These are phyloP conservation scores for Zaprionus gabonicus DNA, from an alignment of 1,140 invertebrate genomes.

Conservation along the genomic window DNA sequence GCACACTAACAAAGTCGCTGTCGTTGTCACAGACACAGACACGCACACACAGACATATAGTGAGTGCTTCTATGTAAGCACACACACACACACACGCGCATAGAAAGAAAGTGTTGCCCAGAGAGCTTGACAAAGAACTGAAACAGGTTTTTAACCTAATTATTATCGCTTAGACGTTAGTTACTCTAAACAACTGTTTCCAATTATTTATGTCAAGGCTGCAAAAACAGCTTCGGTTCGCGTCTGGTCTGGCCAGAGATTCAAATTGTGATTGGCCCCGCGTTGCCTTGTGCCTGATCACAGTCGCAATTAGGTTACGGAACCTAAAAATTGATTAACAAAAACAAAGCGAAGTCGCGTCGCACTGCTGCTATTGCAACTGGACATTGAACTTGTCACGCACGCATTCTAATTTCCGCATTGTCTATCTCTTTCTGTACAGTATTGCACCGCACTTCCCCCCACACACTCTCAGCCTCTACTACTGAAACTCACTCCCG, in stretches of 20 bases:
- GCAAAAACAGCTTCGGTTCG: slow-evolving; percentile 13
- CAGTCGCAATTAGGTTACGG: slow-evolving; percentile 33
- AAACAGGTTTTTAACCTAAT: slow-evolving; percentile 82
- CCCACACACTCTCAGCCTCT: slow-evolving; percentile 56
- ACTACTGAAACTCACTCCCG: slow-evolving; percentile 58
- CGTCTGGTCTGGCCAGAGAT: neutral
- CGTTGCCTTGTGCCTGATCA: neutral
- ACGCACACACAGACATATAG: neutral
- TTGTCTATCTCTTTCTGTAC: slow-evolving; percentile 28
- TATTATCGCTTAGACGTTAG: slow-evolving; percentile 54
- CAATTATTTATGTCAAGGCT: slow-evolving; percentile 73
- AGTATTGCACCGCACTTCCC: slow-evolving; percentile 68
- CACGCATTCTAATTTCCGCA: slow-evolving; percentile 45
- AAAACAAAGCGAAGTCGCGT: slow-evolving; percentile 17
- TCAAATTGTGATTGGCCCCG: neutral
- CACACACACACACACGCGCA: slow-evolving; percentile 25
- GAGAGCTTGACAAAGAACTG: slow-evolving; percentile 72
- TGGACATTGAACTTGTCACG: slow-evolving; percentile 68
- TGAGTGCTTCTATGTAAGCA: neutral
- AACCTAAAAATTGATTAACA: slow-evolving; percentile 35
- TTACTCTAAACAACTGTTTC: slow-evolving; percentile 25
- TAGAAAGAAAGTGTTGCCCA: slow-evolving; percentile 75
- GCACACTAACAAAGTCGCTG: slow-evolving; percentile 9
- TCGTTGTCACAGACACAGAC: slow-evolving; percentile 29
- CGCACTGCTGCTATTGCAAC: slow-evolving; percentile 9